These are phyloP conservation scores for Echinometra lucunter DNA, from an alignment of 53 echinoderm and acorn worm genomes.

Conservation along the genomic window DNA sequence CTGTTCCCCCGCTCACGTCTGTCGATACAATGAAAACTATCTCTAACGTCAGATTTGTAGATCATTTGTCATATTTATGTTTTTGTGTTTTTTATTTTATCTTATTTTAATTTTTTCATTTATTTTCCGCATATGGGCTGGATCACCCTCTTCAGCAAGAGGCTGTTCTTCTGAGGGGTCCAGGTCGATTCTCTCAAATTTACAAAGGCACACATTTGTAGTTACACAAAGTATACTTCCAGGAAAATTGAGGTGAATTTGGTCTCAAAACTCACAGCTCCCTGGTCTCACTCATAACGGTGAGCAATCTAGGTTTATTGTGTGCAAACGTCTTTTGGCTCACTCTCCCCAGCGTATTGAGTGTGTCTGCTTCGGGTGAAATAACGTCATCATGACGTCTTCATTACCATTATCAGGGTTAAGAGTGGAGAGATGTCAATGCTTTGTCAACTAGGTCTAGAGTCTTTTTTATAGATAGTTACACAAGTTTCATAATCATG, in stretches of 20 bases:
- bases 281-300: background rate
- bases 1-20: background rate
- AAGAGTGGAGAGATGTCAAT: background rate
- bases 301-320: constrained; percentile 33
- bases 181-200: background rate
- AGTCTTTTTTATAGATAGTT: background rate
- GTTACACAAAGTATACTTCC: background rate
- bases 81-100: background rate
- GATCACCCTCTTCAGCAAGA: too few relatives aligned
- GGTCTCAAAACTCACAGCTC: too few relatives aligned
- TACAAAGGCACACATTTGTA: background rate
- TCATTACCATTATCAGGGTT: background rate
- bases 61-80: background rate
- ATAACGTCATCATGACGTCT: constrained; percentile 28
- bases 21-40: background rate
- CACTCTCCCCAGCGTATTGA: constrained; percentile 4
- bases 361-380: constrained; percentile 3
- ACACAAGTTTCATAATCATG: background rate
- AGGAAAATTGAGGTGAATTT: background rate
- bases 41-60: background rate
- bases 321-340: constrained; percentile 1
- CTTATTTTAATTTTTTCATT: too few relatives aligned
- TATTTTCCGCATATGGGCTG: too few relatives aligned
- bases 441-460: background rate
- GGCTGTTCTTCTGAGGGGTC: too few relatives aligned